These are phyloP conservation scores for Limnodromus scolopaceus DNA, from an alignment of 2,797 vertebrate species.

Conservation along the genomic window DNA sequence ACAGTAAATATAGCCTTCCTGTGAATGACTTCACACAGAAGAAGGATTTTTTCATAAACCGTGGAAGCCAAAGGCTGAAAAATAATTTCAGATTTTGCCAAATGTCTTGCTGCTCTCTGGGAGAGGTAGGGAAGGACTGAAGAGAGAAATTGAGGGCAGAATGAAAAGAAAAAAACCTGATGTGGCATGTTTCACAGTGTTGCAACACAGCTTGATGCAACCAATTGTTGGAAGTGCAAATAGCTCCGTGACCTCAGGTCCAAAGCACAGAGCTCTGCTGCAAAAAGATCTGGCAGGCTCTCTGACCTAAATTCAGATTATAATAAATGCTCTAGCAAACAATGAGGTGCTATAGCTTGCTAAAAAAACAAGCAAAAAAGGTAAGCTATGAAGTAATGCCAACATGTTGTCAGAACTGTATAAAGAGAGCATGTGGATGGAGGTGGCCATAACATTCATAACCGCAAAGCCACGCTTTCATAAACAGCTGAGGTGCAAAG, in stretches of 20 bases:
- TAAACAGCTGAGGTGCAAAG: background rate
- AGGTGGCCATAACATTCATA: background rate
- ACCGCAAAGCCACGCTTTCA: background rate
- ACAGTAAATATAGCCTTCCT: background rate
- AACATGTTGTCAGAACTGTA: background rate
- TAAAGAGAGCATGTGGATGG: background rate
- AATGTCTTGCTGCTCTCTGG: background rate
- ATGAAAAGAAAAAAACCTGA: background rate
- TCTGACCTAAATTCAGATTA: background rate
- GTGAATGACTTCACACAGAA: background rate
- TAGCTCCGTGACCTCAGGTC: background rate
- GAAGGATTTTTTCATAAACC: conserved; percentile 4
- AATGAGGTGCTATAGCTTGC: background rate
- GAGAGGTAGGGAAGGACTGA: background rate
- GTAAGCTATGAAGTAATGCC: background rate
- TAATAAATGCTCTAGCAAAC: background rate
- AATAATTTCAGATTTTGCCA: background rate
- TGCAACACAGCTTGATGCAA: conserved; percentile 41
- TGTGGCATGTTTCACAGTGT: background rate
- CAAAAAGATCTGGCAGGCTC: background rate
- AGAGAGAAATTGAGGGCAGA: background rate
- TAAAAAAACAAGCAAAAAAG: background rate
- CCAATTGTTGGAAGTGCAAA: conserved; percentile 11
- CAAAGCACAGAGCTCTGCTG: background rate
- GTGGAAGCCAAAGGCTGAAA: background rate